Percentiles rank a stretch among this genome's conserved stretches.
Evolutionary conservation across 2,113 vertebrate genomes (phyloP).

Genomic region (Lycaon pictus): DNA sequence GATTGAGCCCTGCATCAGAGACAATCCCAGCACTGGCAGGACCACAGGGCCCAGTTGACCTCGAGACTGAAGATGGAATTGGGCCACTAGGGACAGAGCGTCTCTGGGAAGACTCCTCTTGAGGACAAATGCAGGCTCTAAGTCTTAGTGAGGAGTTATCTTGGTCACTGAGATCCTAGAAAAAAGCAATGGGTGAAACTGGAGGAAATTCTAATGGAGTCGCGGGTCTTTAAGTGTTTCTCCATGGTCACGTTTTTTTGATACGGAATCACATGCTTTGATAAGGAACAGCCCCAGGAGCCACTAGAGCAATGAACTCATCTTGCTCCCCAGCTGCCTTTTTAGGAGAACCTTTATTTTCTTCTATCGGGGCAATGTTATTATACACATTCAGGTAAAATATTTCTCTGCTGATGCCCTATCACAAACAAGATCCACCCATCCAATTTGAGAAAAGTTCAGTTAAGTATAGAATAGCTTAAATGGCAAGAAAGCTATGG

Average conservation of each 20-base stretch:
- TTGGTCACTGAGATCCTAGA: neutral
- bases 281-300: conserved; percentile 60
- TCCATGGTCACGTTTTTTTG: conserved; percentile 67
- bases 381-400: neutral
- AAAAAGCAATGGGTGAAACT: neutral
- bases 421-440: conserved; percentile 53
- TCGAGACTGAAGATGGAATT: neutral
- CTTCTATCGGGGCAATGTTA: neutral
- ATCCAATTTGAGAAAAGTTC: conserved; percentile 16
- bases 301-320: conserved; percentile 27
- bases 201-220: neutral
- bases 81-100: neutral
- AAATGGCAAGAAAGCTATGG: conserved; percentile 28
- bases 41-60: neutral
- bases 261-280: conserved; percentile 76
- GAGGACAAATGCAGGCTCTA: neutral
- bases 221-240: conserved; percentile 68
- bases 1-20: neutral
- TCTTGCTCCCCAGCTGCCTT: conserved; percentile 42
- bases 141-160: neutral
- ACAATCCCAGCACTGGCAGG: neutral
- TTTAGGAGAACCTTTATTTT: conserved; percentile 53
- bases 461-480: conserved; percentile 63
- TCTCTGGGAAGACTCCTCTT: neutral
- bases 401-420: conserved; percentile 42